A percentile compares a stretch with the other conserved stretches of the same genome.
These are phyloP conservation scores for Ornithoptera alexandrae DNA, from an alignment of 2,888 invertebrate species.

Conservation along the genomic window DNA sequence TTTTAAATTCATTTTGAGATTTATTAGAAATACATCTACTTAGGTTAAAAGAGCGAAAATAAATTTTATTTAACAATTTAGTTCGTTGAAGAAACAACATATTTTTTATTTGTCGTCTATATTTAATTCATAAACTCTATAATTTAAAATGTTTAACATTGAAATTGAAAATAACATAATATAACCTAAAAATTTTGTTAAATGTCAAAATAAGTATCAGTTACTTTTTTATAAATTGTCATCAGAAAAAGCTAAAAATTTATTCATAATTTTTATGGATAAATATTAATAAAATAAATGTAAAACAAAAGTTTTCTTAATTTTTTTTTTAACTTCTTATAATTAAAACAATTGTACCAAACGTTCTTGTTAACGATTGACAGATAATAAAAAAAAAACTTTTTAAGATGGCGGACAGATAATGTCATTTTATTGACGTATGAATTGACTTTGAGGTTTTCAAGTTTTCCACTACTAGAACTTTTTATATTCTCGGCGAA, in stretches of 20 bases:
- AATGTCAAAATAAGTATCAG: not conserved
- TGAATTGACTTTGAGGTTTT: conserved; percentile 7
- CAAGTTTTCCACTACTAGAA: not conserved
- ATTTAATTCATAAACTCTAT: too few relatives aligned
- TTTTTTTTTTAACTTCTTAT: too few relatives aligned
- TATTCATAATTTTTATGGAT: too few relatives aligned
- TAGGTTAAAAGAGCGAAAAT: conserved; percentile 39
- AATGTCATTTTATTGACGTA: conserved; percentile 9
- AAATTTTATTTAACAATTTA: conserved; percentile 41
- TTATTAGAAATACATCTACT: conserved; percentile 55
- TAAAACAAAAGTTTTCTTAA: too few relatives aligned
- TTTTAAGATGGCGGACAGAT: not conserved
- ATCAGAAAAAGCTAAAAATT: too few relatives aligned
- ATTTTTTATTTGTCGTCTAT: not conserved
- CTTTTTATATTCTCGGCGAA: not conserved
- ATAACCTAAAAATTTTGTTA: conserved; percentile 1
- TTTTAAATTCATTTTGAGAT: conserved; percentile 44
- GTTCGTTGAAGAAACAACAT: conserved; percentile 47
- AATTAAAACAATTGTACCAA: not conserved
- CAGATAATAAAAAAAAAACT: not conserved
- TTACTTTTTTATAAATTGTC: too few relatives aligned
- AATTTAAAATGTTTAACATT: too few relatives aligned
- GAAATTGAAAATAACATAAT: not conserved
- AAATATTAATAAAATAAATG: too few relatives aligned
- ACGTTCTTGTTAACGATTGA: not conserved